phyloP scores from a whole-genome alignment of 2,797 vertebrate species.

The Silurus lanzhouensis region DNA sequence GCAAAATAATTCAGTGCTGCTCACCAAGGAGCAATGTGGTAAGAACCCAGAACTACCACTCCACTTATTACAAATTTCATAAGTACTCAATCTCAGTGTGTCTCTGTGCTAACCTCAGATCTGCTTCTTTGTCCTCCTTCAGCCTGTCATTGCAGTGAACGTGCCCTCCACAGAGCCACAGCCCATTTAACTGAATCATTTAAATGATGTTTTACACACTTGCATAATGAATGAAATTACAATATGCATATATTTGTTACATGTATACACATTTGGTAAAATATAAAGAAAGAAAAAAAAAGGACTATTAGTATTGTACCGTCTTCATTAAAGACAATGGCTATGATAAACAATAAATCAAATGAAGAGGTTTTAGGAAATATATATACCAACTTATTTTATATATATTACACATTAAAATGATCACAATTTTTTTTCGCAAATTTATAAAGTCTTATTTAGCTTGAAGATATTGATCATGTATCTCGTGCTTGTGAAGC shows the following conservation, averaged over 20 bases:
- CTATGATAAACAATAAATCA: too few relatives aligned
- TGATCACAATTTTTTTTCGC: too few relatives aligned
- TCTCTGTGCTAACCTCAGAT: constrained; percentile 2
- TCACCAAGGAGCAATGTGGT: constrained; percentile 32
- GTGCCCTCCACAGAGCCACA: constrained; percentile 34
- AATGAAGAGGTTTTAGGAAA: too few relatives aligned
- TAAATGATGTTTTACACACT: background rate
- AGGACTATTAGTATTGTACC: too few relatives aligned
- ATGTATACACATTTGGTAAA: background rate
- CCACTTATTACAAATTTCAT: background rate
- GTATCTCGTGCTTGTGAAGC: too few relatives aligned
- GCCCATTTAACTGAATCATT: background rate
- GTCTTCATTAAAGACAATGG: too few relatives aligned
- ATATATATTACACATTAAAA: too few relatives aligned
- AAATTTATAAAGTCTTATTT: too few relatives aligned
- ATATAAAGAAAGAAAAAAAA: too few relatives aligned
- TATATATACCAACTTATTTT: too few relatives aligned
- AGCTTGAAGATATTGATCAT: too few relatives aligned
- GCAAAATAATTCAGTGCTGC: constrained; percentile 54
- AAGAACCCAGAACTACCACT: constrained; percentile 13
- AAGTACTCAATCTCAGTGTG: background rate
- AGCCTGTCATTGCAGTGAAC: constrained; percentile 73
- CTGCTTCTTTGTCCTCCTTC: constrained; percentile 32
- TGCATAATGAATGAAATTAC: background rate
- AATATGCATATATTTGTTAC: background rate